Conservation (phyloP, 2,113 vertebrate genomes). For the Lycocorax pyrrhopterus region DNA sequence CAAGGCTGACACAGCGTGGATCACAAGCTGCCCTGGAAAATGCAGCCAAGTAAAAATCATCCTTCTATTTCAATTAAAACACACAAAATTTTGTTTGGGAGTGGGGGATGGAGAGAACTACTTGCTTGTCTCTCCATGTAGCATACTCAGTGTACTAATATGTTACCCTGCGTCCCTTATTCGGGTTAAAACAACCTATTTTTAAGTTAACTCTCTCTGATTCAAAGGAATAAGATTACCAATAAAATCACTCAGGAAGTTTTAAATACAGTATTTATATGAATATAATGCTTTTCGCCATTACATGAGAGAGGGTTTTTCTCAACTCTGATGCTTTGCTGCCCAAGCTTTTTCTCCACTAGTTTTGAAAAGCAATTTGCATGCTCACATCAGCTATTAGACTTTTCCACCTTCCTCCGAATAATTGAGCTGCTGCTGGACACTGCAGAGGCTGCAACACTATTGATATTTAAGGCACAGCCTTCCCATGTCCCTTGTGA, state of each 20-base stretch:
- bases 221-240: neutral
- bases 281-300: neutral
- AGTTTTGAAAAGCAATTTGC: conserved; percentile 18
- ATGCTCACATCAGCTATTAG: neutral
- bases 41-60: conserved; percentile 4
- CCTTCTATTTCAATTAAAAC: conserved; percentile 5
- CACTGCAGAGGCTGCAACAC: neutral
- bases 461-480: neutral
- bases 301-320: neutral
- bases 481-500: neutral
- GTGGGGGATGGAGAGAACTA: neutral
- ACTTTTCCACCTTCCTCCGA: neutral
- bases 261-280: neutral
- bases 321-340: neutral
- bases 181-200: neutral
- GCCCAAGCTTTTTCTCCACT: conserved; percentile 6
- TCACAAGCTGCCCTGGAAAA: conserved; percentile 24
- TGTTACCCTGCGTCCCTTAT: neutral
- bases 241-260: neutral
- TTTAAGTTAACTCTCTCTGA: neutral
- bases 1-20: neutral
- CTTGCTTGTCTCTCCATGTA: neutral
- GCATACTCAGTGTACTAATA: neutral
- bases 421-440: neutral
- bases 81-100: neutral